Base-by-base conservation (phyloP, 64 coral and sea anemone species). In the Montipora foliosa region DNA sequence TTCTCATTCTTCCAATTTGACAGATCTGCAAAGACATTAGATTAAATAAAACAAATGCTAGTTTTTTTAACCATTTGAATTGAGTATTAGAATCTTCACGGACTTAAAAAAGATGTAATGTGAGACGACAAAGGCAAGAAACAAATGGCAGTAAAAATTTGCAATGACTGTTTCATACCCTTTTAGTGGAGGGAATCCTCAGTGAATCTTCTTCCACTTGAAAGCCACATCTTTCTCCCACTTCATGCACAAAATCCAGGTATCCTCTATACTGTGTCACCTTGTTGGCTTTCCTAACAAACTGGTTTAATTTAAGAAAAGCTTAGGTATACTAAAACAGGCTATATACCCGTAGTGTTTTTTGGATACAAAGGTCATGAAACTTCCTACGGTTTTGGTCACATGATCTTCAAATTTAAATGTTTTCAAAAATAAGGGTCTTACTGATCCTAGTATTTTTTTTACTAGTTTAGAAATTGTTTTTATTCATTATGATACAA, bases 111-210 rank as follows among this genome's bases (percentile, higher is more conserved):
- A 37, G 37, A 37, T 37, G 37, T 37, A 2, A 37, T 37, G 37
- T 37, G 62, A 66, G 61, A 67, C 12, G 15, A 17, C 11, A 77
- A 24, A 24, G 22, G 5, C 12, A 14, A 66, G 62, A 67, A 67
- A 17, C 10, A 67, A 14, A 67, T 5, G 52, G 52, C 52, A 5
- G 10, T 55, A 10, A 55, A 55, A 5, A 55, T 16, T 64, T 12
- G 53, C 11, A 64, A 4, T 64, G 14, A 64, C 61, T 14, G 2
- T 64, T 7, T n/a, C 80, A 89, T 75, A 99, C 97, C 82, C 95
- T 90, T 80, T 99, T 99, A 15, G 97, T 99, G 7, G 97, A 99
- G 77, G 97, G 97, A 88, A 99, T 99, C 75, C 97, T 96, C 47
- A 99, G 47, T 17, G 90, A 87, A 74, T 99, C 97, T 67, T 99